Evolutionary conservation across 2,797 vertebrate genomes (phyloP), one percentile per base, ranked within the genome.

Genomic region (Xerus rutilus): DNA sequence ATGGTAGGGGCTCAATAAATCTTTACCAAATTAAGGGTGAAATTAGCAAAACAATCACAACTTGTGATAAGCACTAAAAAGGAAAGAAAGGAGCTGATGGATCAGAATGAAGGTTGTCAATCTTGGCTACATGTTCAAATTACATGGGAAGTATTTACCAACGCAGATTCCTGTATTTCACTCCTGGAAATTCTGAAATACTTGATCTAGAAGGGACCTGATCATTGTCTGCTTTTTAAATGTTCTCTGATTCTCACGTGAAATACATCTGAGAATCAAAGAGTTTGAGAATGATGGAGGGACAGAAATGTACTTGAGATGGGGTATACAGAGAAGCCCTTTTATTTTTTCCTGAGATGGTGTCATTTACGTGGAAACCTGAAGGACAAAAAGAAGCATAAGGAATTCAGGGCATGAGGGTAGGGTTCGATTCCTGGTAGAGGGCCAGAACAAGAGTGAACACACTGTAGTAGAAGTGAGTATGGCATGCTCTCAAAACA

Each of bases 11-110:
- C 65, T 94, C 70, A 91, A 88, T 62, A 95, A 93, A 88, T 94
- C 94, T 49, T 94, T 85, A 77, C 25, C 43, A 74, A 91, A 78
- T 91, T 83, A 88, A 57, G 15, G 85, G 84, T 95, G 43, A 92
- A 93, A 89, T 73, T 91, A 94, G 82, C 49, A 89, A 95, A 96
- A 87, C 78, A 84, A 91, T 65, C 92, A 23, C 17, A 86, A 13
- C 21, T 89, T 89, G 47, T 73, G 81, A 35, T 86, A 96, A 88
- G 57, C 15, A 70, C 54, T 70, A 90, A 88, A 47, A 79, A 91
- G 30, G 17, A 93, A 89, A 96, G 65, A 69, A 72, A 87, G 13
- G 82, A 86, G 28, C 18, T 45, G 45, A 94, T 64, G 83, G 62
- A 49, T 88, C 35, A 92, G 35, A 91, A 64, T 32, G 45, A 17